These are phyloP conservation scores for Colletes collaris DNA, from an alignment of 2,888 invertebrate species.

Conservation along the genomic window DNA sequence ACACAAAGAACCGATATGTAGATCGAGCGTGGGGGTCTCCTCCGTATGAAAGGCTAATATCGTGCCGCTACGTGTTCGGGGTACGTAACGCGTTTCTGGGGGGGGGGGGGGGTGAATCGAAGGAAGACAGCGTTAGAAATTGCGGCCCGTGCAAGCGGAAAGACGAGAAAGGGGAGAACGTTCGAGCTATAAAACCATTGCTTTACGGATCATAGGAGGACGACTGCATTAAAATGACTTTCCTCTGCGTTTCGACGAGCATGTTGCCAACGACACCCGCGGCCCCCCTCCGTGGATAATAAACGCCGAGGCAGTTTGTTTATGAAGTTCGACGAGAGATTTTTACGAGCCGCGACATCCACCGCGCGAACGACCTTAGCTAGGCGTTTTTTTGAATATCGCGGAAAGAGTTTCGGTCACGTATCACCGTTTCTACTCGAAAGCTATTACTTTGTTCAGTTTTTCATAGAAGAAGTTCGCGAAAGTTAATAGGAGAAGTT, in stretches of 20 bases:
- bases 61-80: slow-evolving; percentile 79
- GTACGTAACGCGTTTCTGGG: slow-evolving; percentile 61
- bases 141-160: slow-evolving; percentile 25
- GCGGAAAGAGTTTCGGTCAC: neutral
- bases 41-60: slow-evolving; percentile 82
- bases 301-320: slow-evolving; percentile 26
- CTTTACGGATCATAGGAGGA: slow-evolving; percentile 65
- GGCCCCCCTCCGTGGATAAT: slow-evolving; percentile 22
- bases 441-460: neutral
- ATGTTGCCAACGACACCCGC: slow-evolving; percentile 36
- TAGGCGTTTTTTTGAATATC: neutral
- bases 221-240: slow-evolving; percentile 64
- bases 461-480: slow-evolving; percentile 4
- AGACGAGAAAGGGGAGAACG: slow-evolving; percentile 50
- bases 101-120: slow-evolving; percentile 17
- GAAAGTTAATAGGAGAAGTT: slow-evolving; percentile 38
- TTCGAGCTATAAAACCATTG: slow-evolving; percentile 73
- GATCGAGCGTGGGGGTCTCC: slow-evolving; percentile 74
- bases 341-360: slow-evolving; percentile 34
- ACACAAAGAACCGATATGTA: slow-evolving; percentile 82
- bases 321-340: slow-evolving; percentile 18
- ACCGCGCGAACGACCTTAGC: neutral
- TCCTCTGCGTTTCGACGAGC: slow-evolving; percentile 33
- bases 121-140: slow-evolving; percentile 51
- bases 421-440: neutral